Evolutionary conservation across 2,797 vertebrate species (phyloP), one percentile per base, ranked within the genome.

Genomic region (Darevskia nairensis): DNA sequence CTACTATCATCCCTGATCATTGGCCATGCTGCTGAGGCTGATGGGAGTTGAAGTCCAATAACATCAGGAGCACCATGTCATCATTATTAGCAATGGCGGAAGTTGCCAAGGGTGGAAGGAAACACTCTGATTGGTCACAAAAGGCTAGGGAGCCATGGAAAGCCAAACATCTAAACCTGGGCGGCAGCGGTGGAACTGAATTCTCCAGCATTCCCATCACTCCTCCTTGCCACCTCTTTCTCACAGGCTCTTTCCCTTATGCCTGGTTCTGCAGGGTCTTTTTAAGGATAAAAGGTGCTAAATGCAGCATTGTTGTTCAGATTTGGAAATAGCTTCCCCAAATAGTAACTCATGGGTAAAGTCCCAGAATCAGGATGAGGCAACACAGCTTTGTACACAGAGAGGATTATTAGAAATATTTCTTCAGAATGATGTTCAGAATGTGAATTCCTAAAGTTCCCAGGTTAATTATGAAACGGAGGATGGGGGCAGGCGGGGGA

Each of bases 391-490:
- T 94, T 95, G 93, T 92, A 92, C 93, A 91, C 91, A 94, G 93
- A 95, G 95, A 92, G 92, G 93, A 95, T 96, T 95, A 94, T 93
- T 94, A 91, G 93, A 95, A 95, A 88, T 93, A 94, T 93, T 95
- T 94, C 94, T 94, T 92, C 93, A 94, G 92, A 94, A 92, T 95
- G 94, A 93, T 95, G 95, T 92, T 89, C 94, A 95, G 94, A 94
- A 93, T 92, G 93, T 84, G 93, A 93, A 91, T 94, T 95, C 90
- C 85, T 93, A 89, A 86, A 93, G 91, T 93, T 95, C 93, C 93
- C 95, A 95, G 94, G 94, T 93, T 95, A 91, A 94, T 96, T 95
- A 95, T 88, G 95, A 95, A 95, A 96, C 92, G 93, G 85, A 83
- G 88, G 41, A 29, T 11, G 50, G 50, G 50, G 50, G 50, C 50